Conservation (phyloP, 1,140 invertebrate genomes). For the Eueides isabella region DNA sequence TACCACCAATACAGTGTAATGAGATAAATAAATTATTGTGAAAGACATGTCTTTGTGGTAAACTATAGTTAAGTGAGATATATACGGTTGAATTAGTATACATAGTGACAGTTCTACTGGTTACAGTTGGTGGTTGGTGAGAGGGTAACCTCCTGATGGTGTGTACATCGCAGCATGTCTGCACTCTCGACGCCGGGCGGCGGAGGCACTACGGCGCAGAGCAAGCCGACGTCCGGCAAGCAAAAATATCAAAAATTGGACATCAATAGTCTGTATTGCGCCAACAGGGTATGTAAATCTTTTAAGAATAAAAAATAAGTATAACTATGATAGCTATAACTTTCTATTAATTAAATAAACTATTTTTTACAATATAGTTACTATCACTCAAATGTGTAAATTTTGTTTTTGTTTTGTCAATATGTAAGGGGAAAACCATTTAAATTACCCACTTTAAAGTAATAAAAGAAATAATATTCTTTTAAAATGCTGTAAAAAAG, state of each 20-base stretch:
- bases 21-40: slow-evolving; percentile 40
- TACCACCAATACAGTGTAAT: slow-evolving; percentile 31
- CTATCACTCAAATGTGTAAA: neutral
- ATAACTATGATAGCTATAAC: neutral
- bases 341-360: neutral
- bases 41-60: slow-evolving; percentile 53
- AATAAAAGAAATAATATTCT: neutral
- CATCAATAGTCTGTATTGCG: slow-evolving; percentile 98
- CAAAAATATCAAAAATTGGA: slow-evolving; percentile 97
- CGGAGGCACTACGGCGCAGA: slow-evolving; percentile 81
- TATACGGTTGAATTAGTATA: slow-evolving; percentile 39
- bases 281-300: slow-evolving; percentile 87
- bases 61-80: slow-evolving; percentile 42
- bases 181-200: slow-evolving; percentile 83
- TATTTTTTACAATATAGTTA: neutral
- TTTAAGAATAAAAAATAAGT: neutral
- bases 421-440: neutral
- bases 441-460: neutral
- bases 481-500: neutral
- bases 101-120: slow-evolving; percentile 51
- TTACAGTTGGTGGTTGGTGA: slow-evolving; percentile 78
- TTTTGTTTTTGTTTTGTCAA: neutral
- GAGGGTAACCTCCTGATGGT: slow-evolving; percentile 82
- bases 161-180: slow-evolving; percentile 83
- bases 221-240: slow-evolving; percentile 85